Conservation (phyloP, 23 tunicate species). For the Ciona savignyi region DNA sequence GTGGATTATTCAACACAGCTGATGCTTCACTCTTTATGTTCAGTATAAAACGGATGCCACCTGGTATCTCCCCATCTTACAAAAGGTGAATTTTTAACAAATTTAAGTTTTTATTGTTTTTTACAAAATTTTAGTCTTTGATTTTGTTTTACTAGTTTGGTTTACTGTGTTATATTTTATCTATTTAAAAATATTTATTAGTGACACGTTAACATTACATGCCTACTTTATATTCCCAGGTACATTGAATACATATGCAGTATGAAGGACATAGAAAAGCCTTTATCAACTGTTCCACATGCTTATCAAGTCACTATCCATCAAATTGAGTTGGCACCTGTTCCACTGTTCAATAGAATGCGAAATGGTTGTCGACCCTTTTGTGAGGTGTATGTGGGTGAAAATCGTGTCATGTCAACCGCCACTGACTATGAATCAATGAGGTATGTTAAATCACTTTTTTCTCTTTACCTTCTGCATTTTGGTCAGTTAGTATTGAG, state of each 20-base stretch:
- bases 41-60: constrained; percentile 53
- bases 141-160: no score
- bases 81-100: constrained; percentile 10
- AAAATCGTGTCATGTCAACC: constrained; percentile 46
- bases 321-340: constrained; percentile 51
- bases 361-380: constrained; percentile 82
- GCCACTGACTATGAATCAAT: constrained; percentile 63
- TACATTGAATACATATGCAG: constrained; percentile 76
- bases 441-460: constrained; percentile 23
- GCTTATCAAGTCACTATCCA: constrained; percentile 45
- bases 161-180: no score
- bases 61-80: constrained; percentile 54
- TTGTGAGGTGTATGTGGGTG: constrained; percentile 59
- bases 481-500: no score
- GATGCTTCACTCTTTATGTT: constrained; percentile 82
- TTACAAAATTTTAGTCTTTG: no score
- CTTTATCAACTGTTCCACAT: constrained; percentile 8
- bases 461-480: no score
- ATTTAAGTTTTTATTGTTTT: no score
- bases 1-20: constrained; percentile 52
- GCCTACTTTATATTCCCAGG: constrained; percentile 23
- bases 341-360: constrained; percentile 71
- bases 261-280: constrained; percentile 40
- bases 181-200: no score
- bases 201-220: no score